phyloP scores from a whole-genome alignment of 2,888 invertebrate genomes.

The Amphipyra berbera region DNA sequence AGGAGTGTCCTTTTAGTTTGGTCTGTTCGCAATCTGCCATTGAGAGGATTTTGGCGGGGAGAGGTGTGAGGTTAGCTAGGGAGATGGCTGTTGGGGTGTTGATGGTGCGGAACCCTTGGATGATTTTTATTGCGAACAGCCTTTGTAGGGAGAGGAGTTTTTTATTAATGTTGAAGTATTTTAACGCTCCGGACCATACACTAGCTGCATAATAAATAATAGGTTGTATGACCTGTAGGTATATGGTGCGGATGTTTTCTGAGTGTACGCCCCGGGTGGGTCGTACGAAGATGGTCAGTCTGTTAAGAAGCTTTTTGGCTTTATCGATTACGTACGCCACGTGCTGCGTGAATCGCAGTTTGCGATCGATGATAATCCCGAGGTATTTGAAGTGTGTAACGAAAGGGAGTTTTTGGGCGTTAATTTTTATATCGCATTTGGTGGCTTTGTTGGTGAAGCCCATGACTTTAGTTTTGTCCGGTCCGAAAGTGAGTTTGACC shows the following conservation, averaged over 20 bases:
- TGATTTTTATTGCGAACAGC: conserved; percentile 10
- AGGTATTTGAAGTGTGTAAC: background rate
- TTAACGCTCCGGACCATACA: conserved; percentile 1
- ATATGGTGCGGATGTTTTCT: too few relatives aligned
- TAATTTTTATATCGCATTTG: background rate
- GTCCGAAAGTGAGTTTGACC: conserved; percentile 4
- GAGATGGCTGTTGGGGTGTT: conserved; percentile 8
- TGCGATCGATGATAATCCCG: background rate
- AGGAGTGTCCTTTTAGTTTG: background rate
- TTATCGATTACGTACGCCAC: background rate
- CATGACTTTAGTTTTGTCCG: background rate
- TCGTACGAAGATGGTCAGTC: conserved; percentile 4
- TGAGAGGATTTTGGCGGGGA: background rate
- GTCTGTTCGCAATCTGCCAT: background rate
- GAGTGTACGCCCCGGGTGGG: conserved; percentile 16
- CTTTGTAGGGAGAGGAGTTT: background rate
- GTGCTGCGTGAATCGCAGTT: background rate
- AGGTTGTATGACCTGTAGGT: conserved; percentile 3
- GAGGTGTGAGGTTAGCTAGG: conserved; percentile 2
- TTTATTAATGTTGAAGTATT: background rate
- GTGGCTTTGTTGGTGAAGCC: background rate
- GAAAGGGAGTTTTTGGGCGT: background rate
- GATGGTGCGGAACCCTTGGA: conserved; percentile 5
- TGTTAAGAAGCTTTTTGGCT: conserved; percentile 1
- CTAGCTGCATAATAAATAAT: conserved; percentile 1